Conservation (phyloP, 1,140 invertebrate species). For the Drosophila jambulina region DNA sequence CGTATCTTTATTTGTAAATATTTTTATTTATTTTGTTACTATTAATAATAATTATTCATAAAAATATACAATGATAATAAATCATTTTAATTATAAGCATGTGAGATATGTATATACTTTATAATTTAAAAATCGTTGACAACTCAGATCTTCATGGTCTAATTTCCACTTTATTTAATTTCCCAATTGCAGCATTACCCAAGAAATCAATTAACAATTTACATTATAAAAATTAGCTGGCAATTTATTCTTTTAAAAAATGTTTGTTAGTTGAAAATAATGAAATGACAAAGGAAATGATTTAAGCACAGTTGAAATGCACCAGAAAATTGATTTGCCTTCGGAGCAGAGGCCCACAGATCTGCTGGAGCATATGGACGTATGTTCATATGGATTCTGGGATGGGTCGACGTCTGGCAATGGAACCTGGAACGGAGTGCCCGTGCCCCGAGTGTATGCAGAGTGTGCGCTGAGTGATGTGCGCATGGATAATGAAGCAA, state of each 20-base stretch:
- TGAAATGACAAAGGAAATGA: slow-evolving; percentile 41
- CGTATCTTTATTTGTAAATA: too few relatives aligned
- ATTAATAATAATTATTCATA: too few relatives aligned
- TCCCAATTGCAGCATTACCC: not conserved
- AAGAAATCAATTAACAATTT: slow-evolving; percentile 49
- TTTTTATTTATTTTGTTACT: too few relatives aligned
- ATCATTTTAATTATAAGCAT: too few relatives aligned
- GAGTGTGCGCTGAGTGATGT: slow-evolving; percentile 72
- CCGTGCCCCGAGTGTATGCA: slow-evolving; percentile 25
- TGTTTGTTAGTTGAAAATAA: slow-evolving; percentile 42
- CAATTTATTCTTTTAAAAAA: not conserved
- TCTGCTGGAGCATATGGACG: slow-evolving; percentile 37
- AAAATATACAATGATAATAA: too few relatives aligned
- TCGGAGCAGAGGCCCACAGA: slow-evolving; percentile 22
- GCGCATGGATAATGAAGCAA: slow-evolving; percentile 81
- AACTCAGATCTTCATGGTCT: not conserved
- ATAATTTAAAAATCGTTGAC: not conserved
- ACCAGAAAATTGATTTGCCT: slow-evolving; percentile 64
- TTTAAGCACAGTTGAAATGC: slow-evolving; percentile 36
- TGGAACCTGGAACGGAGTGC: slow-evolving; percentile 15
- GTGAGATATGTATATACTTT: too few relatives aligned
- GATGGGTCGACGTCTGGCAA: slow-evolving; percentile 12
- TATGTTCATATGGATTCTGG: slow-evolving; percentile 7
- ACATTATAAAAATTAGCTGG: not conserved
- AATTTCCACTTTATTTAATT: not conserved